A percentile compares a stretch with the other conserved stretches of the same genome.
These are phyloP conservation scores for Artemia sp. DNA, from an alignment of 2,888 invertebrate species.

Conservation along the genomic window DNA sequence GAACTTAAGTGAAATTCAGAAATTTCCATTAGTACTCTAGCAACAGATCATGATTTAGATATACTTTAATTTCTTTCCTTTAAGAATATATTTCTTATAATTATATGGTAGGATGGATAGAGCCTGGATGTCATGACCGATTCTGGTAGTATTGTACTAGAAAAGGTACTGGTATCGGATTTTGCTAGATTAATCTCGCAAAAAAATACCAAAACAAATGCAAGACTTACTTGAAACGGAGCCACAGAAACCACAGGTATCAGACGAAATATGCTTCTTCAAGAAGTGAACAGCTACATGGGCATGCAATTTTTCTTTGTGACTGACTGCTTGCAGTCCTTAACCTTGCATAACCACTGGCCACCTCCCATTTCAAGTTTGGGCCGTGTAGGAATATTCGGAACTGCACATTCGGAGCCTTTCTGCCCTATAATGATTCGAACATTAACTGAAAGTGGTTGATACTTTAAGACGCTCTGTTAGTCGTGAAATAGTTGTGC, in stretches of 20 bases:
- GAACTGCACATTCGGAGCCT: neutral
- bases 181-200: too few relatives aligned
- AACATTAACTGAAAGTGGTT: neutral
- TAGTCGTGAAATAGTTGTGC: neutral
- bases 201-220: neutral
- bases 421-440: neutral
- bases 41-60: too few relatives aligned
- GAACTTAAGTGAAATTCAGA: neutral
- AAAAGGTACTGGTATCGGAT: too few relatives aligned
- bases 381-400: neutral
- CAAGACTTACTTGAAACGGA: neutral
- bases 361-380: neutral
- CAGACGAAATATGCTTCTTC: neutral
- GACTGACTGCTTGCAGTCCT: too few relatives aligned
- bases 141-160: too few relatives aligned
- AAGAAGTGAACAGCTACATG: neutral
- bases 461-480: constrained; percentile 4
- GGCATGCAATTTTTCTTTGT: neutral
- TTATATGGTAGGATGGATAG: too few relatives aligned
- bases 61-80: too few relatives aligned
- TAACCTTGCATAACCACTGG: neutral
- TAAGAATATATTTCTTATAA: too few relatives aligned
- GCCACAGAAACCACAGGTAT: neutral
- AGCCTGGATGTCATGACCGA: too few relatives aligned
- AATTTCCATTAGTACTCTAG: too few relatives aligned